Evolutionary conservation across 2,113 vertebrate genomes (phyloP).

Genomic region (Peromyscus californicus): DNA sequence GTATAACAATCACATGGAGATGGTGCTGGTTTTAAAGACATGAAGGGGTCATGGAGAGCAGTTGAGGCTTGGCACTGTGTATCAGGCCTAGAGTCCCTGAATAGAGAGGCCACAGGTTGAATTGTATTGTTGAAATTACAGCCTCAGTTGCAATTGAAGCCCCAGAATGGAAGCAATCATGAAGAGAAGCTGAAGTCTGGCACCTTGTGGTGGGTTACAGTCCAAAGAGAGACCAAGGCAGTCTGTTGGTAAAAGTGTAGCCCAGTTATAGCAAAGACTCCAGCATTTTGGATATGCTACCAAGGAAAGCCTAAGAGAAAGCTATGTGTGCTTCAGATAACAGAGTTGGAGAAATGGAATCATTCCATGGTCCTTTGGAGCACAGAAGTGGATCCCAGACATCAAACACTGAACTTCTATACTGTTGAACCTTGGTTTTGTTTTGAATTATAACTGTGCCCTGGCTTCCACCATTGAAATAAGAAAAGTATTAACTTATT

Average conservation of each 20-base stretch:
- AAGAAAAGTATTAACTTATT: background rate
- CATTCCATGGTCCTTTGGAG: background rate
- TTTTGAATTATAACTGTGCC: background rate
- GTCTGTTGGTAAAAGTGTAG: background rate
- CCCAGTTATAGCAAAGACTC: background rate
- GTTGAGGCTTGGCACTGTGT: too few relatives aligned
- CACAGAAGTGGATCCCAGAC: background rate
- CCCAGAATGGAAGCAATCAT: background rate
- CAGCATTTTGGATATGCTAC: background rate
- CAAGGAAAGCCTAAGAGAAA: background rate
- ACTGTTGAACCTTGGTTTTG: background rate
- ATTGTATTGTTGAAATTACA: background rate
- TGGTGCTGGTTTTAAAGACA: background rate
- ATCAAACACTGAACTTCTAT: background rate
- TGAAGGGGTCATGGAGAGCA: background rate
- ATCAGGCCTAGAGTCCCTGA: background rate
- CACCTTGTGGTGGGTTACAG: background rate
- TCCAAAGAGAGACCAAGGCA: background rate
- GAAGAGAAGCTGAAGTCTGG: background rate
- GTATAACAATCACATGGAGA: background rate
- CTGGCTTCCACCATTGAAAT: background rate
- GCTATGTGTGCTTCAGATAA: background rate
- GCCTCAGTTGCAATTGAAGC: background rate
- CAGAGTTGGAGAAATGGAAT: background rate
- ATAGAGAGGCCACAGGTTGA: background rate